A percentile compares a stretch with the other conserved stretches of the same genome.
phyloP scores from a whole-genome alignment of 2,113 vertebrate genomes.

The Onychostruthus taczanowskii region DNA sequence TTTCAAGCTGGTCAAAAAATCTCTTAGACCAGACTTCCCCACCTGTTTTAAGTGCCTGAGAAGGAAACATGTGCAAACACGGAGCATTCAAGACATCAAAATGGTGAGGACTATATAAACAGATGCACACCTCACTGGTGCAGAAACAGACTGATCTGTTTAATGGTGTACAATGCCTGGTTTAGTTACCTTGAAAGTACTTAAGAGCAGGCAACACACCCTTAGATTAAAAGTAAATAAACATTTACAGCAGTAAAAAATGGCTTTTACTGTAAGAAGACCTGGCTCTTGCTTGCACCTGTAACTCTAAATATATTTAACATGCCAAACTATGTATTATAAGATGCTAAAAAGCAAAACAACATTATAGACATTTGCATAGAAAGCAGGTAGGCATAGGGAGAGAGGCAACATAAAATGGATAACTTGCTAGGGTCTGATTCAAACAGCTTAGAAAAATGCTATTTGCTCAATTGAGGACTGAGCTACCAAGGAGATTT shows the following conservation, averaged over 20 bases:
- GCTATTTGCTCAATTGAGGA: neutral
- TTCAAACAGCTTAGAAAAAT: neutral
- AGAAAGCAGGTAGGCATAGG: neutral
- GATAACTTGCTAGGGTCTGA: constrained; percentile 15
- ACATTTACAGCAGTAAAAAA: neutral
- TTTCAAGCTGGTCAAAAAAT: neutral
- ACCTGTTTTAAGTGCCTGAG: neutral
- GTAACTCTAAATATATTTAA: neutral
- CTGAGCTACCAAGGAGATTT: neutral
- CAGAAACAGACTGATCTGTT: neutral
- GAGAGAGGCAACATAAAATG: constrained; percentile 39
- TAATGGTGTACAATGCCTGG: neutral
- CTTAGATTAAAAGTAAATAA: constrained; percentile 15
- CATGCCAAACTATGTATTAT: neutral
- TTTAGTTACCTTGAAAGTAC: constrained; percentile 6
- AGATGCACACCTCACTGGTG: neutral
- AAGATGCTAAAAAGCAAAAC: neutral
- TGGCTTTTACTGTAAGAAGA: neutral
- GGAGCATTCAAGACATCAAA: neutral
- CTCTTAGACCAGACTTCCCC: neutral
- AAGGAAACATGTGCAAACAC: neutral
- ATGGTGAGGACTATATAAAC: neutral
- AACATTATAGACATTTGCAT: neutral
- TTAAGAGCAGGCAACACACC: neutral
- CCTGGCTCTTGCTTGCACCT: neutral